Percentiles rank a stretch among this genome's conserved stretches.
These are phyloP conservation scores for Hermetia illucens DNA, from an alignment of 1,140 invertebrate genomes.

Conservation along the genomic window DNA sequence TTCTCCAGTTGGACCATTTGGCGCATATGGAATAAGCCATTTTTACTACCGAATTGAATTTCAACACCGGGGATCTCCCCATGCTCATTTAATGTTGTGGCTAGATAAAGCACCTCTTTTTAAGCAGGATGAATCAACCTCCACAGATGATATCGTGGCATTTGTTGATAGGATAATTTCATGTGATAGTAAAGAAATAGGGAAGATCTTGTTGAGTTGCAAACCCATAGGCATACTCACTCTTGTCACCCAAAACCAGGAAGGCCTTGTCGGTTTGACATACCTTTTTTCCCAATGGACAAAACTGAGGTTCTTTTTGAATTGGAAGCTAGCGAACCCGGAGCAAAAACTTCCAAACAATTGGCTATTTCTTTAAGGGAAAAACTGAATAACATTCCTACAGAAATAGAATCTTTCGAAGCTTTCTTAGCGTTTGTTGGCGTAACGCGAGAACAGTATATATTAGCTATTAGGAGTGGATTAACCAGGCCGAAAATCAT, in stretches of 20 bases:
- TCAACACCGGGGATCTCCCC: constrained; percentile 4
- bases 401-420: too few species aligned
- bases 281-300: neutral
- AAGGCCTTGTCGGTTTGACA: constrained; percentile 1
- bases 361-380: neutral
- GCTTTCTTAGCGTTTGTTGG: neutral
- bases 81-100: constrained; percentile 7
- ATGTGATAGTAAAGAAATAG: constrained; percentile 4
- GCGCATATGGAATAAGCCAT: too few species aligned
- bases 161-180: constrained; percentile 6
- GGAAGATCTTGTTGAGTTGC: neutral
- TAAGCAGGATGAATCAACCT: neutral
- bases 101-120: constrained; percentile 3
- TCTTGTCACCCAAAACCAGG: neutral
- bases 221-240: constrained; percentile 3
- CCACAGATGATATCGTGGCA: constrained; percentile 1
- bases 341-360: neutral
- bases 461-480: neutral
- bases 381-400: neutral
- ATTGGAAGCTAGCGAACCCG: neutral
- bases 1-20: too few species aligned
- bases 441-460: neutral
- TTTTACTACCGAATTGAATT: constrained; percentile 6
- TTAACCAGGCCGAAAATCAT: neutral
- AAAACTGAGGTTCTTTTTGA: neutral